These are phyloP conservation scores for Condylostylus longicornis DNA, from an alignment of 1,140 invertebrate genomes.

Conservation along the genomic window DNA sequence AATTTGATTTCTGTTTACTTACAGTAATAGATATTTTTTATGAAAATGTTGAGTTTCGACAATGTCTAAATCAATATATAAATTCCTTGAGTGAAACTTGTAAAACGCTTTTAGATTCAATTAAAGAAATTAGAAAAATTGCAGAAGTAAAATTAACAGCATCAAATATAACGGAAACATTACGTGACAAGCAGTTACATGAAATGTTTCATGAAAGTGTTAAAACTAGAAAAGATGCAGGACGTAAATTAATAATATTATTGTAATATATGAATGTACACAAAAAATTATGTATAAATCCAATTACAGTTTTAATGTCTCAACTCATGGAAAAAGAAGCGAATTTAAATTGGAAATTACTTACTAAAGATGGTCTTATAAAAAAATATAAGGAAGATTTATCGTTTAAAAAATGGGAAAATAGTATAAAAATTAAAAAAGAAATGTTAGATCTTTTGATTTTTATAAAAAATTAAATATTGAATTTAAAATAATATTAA, in stretches of 20 bases:
- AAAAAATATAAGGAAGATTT: conserved; percentile 10
- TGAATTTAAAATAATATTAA: conserved; percentile 1
- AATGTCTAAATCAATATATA: conserved; percentile 4
- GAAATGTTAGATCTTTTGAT: conserved; percentile 7
- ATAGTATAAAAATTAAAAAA: conserved; percentile 9
- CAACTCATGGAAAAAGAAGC: conserved; percentile 7
- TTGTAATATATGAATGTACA: background rate
- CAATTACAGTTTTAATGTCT: background rate
- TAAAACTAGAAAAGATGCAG: conserved; percentile 4
- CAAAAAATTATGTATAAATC: background rate
- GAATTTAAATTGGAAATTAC: conserved; percentile 6
- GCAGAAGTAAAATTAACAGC: conserved; percentile 4
- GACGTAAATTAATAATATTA: conserved; percentile 2
- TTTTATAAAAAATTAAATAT: background rate
- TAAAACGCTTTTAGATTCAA: conserved; percentile 6
- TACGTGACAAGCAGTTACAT: conserved; percentile 8
- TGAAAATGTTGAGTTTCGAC: conserved; percentile 5
- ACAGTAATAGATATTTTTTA: conserved; percentile 9
- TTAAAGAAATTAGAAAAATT: conserved; percentile 5
- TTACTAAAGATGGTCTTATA: conserved; percentile 7
- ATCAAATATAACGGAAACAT: conserved; percentile 5
- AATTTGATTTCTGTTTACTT: conserved; percentile 4
- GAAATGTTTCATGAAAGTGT: conserved; percentile 8
- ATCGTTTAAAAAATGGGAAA: conserved; percentile 10
- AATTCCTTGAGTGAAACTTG: conserved; percentile 1